These are phyloP conservation scores for Gobio occitaniae DNA, from an alignment of 2,797 vertebrate species.

Conservation along the genomic window DNA sequence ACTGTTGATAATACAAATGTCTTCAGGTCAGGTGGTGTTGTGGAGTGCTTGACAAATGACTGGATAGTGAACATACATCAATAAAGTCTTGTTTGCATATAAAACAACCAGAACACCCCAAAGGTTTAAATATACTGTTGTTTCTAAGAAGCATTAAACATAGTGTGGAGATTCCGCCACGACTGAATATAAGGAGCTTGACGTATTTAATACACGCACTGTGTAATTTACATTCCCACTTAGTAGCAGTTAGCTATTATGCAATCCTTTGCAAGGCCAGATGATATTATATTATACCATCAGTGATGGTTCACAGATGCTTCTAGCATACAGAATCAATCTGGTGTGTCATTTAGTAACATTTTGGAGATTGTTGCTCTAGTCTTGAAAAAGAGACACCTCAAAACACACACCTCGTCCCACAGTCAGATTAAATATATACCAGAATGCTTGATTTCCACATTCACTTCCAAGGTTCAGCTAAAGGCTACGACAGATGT, in stretches of 20 bases:
- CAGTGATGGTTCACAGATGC: constrained; percentile 21
- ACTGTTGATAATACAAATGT: constrained; percentile 25
- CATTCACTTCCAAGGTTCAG: constrained; percentile 30
- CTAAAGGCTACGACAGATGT: constrained; percentile 38
- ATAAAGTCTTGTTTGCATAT: constrained; percentile 26
- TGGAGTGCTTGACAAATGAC: constrained; percentile 22
- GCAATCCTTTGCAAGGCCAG: constrained; percentile 10
- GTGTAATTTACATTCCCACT: constrained; percentile 7
- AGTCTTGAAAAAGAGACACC: background rate
- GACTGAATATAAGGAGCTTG: background rate
- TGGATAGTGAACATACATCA: constrained; percentile 14
- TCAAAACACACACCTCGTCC: constrained; percentile 19
- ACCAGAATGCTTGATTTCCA: constrained; percentile 19
- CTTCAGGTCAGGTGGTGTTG: constrained; percentile 49
- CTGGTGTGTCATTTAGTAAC: background rate
- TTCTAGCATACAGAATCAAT: constrained; percentile 13
- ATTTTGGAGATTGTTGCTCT: constrained; percentile 12
- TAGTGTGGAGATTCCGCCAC: background rate
- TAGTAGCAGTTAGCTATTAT: background rate
- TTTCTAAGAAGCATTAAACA: constrained; percentile 4
- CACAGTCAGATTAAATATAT: constrained; percentile 23
- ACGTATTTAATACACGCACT: background rate
- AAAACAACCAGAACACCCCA: constrained; percentile 18
- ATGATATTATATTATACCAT: background rate
- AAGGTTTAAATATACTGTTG: constrained; percentile 10